phyloP scores from a whole-genome alignment of 1,140 invertebrate species.

The Orius laevigatus region DNA sequence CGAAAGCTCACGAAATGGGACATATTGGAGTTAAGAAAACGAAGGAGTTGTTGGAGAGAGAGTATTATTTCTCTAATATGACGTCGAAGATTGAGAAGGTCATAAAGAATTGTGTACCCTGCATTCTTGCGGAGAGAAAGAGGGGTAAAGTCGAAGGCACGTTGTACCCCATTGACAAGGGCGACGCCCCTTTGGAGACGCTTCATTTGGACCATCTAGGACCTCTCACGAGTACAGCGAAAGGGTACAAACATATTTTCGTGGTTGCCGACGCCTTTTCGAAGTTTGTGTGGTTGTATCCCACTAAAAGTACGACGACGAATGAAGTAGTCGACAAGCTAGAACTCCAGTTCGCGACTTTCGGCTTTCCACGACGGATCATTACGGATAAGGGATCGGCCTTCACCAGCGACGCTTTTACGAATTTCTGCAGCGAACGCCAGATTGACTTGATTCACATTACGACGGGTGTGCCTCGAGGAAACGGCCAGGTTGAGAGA shows the following conservation, averaged over 20 bases:
- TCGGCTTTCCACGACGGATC: conserved; percentile 23
- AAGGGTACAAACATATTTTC: conserved; percentile 23
- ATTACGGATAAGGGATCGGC: conserved; percentile 4
- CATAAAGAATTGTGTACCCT: conserved; percentile 25
- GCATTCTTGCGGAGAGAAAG: conserved; percentile 25
- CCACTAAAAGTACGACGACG: conserved; percentile 18
- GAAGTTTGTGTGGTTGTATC: conserved; percentile 21
- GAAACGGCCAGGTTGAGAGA: conserved; percentile 22
- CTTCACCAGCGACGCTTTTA: conserved; percentile 23
- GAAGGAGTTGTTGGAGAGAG: conserved; percentile 23
- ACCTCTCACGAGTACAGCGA: conserved; percentile 21
- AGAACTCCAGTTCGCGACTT: conserved; percentile 19
- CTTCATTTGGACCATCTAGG: conserved; percentile 27
- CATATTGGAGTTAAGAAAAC: conserved; percentile 28
- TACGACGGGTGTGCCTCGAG: conserved; percentile 14
- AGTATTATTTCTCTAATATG: conserved; percentile 27
- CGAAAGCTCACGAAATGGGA: conserved; percentile 23
- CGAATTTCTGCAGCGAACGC: conserved; percentile 20
- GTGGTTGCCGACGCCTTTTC: conserved; percentile 21
- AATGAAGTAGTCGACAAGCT: conserved; percentile 18
- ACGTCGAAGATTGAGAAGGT: conserved; percentile 23
- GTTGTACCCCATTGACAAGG: conserved; percentile 23
- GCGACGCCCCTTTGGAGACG: conserved; percentile 21
- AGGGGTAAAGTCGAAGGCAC: conserved; percentile 28
- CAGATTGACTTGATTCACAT: conserved; percentile 15